Evolutionary conservation across 2,888 invertebrate genomes (phyloP).

Genomic region (Minunthozetes semirufus): DNA sequence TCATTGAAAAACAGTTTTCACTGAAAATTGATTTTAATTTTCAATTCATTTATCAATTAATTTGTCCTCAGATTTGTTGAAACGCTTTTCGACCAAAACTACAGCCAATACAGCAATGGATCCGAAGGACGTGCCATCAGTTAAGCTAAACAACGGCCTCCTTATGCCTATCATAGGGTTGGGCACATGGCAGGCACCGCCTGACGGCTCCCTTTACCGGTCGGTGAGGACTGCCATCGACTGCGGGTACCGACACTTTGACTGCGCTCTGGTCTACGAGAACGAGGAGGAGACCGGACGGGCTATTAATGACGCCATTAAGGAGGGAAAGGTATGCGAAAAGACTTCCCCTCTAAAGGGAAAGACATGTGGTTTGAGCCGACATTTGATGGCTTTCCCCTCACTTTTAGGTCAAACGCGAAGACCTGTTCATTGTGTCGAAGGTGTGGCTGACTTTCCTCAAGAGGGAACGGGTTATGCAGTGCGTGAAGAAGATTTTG

Average conservation of each 20-base stretch:
- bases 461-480: conserved; percentile 64
- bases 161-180: conserved; percentile 45
- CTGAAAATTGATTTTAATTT: no score
- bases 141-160: conserved; percentile 42
- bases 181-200: conserved; percentile 45
- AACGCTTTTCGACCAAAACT: no score
- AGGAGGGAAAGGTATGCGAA: conserved; percentile 45
- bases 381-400: no score
- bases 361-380: no score
- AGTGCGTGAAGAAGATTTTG: conserved; percentile 62
- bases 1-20: no score
- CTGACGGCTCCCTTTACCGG: conserved; percentile 42
- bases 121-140: conserved; percentile 27
- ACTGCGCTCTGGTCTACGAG: conserved; percentile 47
- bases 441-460: conserved; percentile 82
- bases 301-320: conserved; percentile 46
- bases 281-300: conserved; percentile 48
- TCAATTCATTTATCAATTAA: no score
- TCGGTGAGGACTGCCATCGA: conserved; percentile 47
- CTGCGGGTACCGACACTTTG: conserved; percentile 48
- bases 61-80: no score
- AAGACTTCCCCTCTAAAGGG: no score
- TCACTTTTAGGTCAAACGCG: conserved; percentile 46
- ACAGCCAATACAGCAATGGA: no score
- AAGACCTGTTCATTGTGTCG: conserved; percentile 49